Conservation (phyloP, 1,140 invertebrate species). For the Aphelinus atriplicis region DNA sequence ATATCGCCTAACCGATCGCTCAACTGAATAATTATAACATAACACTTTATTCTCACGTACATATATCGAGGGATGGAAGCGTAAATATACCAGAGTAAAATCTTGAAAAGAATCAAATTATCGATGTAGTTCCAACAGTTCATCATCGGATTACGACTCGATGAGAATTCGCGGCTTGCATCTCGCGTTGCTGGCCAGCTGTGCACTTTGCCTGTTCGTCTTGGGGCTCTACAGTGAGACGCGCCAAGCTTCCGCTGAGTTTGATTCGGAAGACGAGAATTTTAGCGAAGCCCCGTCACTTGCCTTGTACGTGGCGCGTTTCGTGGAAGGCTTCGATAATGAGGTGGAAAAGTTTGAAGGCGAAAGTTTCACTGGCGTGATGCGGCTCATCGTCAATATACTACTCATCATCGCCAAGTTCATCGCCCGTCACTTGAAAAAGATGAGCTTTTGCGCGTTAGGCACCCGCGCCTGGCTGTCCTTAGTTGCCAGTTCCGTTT, state of each 20-base stretch:
- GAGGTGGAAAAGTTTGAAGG: background rate
- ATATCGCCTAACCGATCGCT: no score
- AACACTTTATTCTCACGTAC: no score
- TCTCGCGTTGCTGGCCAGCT: background rate
- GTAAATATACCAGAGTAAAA: no score
- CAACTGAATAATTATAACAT: no score
- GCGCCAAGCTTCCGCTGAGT: background rate
- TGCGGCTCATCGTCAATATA: background rate
- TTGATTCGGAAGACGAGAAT: background rate
- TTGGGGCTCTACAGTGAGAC: background rate
- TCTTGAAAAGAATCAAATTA: no score
- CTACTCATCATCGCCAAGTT: background rate
- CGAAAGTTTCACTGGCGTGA: background rate
- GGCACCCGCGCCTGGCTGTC: background rate
- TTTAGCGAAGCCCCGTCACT: background rate
- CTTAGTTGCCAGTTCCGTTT: background rate
- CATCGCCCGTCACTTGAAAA: background rate
- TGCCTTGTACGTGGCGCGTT: background rate
- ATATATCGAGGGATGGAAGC: no score
- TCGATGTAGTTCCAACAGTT: constrained; percentile 10
- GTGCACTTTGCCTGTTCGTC: constrained; percentile 13
- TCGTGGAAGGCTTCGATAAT: background rate
- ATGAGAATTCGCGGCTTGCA: constrained; percentile 18
- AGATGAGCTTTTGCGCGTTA: background rate
- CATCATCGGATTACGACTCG: background rate